These are phyloP conservation scores for Reticulitermes speratus DNA, from an alignment of 1,140 invertebrate genomes.

Conservation along the genomic window DNA sequence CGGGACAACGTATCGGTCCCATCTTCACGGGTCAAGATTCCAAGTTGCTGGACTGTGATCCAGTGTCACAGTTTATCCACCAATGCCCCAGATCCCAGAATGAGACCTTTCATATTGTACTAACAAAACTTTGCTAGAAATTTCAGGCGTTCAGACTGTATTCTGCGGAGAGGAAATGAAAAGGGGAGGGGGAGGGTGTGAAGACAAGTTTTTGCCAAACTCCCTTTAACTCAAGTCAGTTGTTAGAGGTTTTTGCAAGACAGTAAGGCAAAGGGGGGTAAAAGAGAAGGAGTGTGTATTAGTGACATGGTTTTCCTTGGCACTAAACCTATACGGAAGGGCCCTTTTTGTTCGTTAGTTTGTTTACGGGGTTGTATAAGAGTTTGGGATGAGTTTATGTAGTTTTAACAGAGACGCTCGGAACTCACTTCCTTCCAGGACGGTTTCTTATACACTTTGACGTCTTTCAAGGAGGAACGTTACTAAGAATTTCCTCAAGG, in stretches of 20 bases:
- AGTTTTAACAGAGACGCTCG: background rate
- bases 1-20: too few species aligned
- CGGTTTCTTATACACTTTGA: background rate
- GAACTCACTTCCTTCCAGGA: background rate
- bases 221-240: conserved; percentile 8
- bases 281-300: background rate
- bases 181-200: background rate
- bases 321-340: background rate
- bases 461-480: background rate
- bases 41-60: background rate
- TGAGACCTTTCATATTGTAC: background rate
- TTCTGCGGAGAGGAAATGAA: background rate
- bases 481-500: background rate
- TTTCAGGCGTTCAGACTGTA: background rate
- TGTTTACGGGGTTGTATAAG: conserved; percentile 15
- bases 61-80: background rate
- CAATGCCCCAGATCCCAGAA: background rate
- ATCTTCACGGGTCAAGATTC: too few species aligned
- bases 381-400: background rate
- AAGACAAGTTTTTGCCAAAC: conserved; percentile 3
- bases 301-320: conserved; percentile 15
- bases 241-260: background rate
- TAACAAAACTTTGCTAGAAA: conserved; percentile 9
- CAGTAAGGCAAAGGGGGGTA: background rate
- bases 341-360: background rate